phyloP scores from a whole-genome alignment of 2,888 invertebrate species.

The Buathra laborator region DNA sequence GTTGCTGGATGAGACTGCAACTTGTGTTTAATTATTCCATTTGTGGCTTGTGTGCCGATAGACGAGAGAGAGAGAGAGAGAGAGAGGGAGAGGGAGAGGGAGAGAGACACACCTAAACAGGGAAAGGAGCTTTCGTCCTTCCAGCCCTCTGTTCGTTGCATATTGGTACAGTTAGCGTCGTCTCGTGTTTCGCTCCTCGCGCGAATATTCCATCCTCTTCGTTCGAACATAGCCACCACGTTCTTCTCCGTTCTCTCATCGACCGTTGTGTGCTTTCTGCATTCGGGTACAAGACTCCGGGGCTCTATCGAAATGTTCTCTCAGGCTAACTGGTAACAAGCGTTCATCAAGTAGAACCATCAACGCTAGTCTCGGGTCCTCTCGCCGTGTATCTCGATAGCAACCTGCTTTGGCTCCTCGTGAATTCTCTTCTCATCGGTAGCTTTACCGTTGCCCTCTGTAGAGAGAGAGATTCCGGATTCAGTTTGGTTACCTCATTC shows the following conservation, averaged over 20 bases:
- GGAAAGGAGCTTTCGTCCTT: neutral
- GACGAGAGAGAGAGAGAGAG: too few species aligned
- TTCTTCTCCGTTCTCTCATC: constrained; percentile 35
- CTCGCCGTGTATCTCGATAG: neutral
- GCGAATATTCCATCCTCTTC: neutral
- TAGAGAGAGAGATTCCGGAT: neutral
- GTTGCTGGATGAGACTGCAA: constrained; percentile 54
- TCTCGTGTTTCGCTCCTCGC: constrained; percentile 8
- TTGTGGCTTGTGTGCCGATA: constrained; percentile 40
- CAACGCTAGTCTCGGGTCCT: neutral
- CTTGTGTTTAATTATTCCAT: constrained; percentile 73
- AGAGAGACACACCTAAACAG: neutral
- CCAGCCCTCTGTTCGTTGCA: constrained; percentile 14
- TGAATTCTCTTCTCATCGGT: neutral
- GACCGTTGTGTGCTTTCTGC: constrained; percentile 9
- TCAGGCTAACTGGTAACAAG: constrained; percentile 62
- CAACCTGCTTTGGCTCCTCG: neutral
- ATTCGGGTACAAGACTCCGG: constrained; percentile 6
- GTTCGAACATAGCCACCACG: neutral
- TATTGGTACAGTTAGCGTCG: constrained; percentile 41
- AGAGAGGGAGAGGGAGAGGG: too few species aligned
- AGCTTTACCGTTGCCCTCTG: too few species aligned
- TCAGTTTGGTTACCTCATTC: constrained; percentile 3
- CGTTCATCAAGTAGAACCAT: constrained; percentile 63
- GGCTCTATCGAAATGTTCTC: constrained; percentile 54